A percentile compares a stretch with the other conserved stretches of the same genome.
Evolutionary conservation across 2,888 invertebrate species (phyloP).

Genomic region (Alviniconcha strummeri): DNA sequence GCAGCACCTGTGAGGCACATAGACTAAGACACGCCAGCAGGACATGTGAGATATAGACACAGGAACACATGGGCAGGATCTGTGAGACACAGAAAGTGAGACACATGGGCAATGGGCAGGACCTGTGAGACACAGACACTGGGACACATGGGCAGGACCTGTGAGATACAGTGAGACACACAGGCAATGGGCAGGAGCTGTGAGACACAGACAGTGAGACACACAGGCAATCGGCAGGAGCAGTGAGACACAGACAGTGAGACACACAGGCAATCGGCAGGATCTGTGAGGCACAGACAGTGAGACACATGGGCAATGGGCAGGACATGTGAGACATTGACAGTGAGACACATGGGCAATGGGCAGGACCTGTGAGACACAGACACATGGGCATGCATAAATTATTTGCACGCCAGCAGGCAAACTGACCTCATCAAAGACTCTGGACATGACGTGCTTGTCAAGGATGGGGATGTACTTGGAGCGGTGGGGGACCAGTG

Average conservation of each 20-base stretch:
- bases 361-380: too few species aligned
- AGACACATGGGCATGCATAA: too few species aligned
- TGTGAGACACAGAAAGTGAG: constrained; percentile 41
- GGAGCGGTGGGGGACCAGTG: constrained; percentile 67
- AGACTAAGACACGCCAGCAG: too few species aligned
- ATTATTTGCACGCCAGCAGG: too few species aligned
- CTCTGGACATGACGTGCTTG: constrained; percentile 69
- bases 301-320: constrained; percentile 67
- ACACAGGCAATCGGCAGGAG: too few species aligned
- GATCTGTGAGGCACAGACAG: constrained; percentile 51
- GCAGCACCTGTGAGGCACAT: too few species aligned
- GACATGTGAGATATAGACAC: too few species aligned
- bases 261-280: constrained; percentile 60
- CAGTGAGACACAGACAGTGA: too few species aligned
- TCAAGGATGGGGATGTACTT: constrained; percentile 70
- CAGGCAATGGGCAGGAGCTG: too few species aligned
- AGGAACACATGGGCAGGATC: constrained; percentile 70
- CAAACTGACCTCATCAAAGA: constrained; percentile 70
- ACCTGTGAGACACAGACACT: constrained; percentile 51
- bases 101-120: constrained; percentile 69
- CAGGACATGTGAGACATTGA: constrained; percentile 56
- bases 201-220: too few species aligned
- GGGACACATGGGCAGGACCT: too few species aligned
- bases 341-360: constrained; percentile 56
- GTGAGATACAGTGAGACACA: too few species aligned